Base-by-base conservation (phyloP, 1,140 invertebrate genomes). In the Penaeus vannamei region DNA sequence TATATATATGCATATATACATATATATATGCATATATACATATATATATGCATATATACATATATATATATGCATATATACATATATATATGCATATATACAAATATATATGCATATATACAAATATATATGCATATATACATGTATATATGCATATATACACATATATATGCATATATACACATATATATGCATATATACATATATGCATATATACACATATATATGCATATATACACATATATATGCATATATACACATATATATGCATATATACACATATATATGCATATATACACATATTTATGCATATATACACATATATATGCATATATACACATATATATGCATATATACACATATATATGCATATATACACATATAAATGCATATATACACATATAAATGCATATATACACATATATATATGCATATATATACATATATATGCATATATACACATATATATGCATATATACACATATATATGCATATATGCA, bases 101-200 rank as follows among this genome's bases (percentile, higher is more conserved):
- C 10, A 46, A 5, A 46, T 46, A 46, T 46, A 46, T 46, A 46
- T 36, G n/a, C 22, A 32, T 36, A 32, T 29, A 32, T 29, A 10
- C 10, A 32, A 10, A 32, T 36, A 32, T 26, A 32, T 26, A 32
- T 32, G 29, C 66, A 69, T n/a, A 72, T 32, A 72, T 23, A 72
- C 23, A 72, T 4, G 32, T 17, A 72, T 32, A 72, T 32, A 72
- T 32, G n/a, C 23, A 72, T 2, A 32, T 29, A 10, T 26, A 32
- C 10, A 32, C 22, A 32, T 26, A 32, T 26, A 32, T 32, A 22
- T 32, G n/a, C 8, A 32, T 32, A 32, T 10, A 76, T 76, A 76
- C 22, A 76, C n/a, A 32, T 76, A 76, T 32, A 76, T 76, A 76
- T 32, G 22, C 32, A 76, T 32, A 76, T 72, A 72, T 72, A 72